Conservation (phyloP, 2,888 invertebrate species). For the Copidosoma aretas region DNA sequence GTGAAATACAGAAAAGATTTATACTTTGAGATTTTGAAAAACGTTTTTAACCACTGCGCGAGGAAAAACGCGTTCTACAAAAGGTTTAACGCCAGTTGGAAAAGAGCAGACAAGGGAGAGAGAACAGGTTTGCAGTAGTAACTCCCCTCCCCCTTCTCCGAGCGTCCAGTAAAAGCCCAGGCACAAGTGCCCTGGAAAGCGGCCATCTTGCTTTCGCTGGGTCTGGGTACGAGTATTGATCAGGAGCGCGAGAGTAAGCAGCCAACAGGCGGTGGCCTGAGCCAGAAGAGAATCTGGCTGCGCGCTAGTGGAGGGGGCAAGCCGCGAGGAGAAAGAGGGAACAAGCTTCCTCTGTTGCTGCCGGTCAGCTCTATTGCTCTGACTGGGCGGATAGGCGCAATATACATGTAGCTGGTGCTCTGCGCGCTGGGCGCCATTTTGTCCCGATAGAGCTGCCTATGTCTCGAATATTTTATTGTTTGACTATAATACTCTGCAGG, state of each 20-base stretch:
- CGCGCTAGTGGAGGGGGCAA: constrained; percentile 13
- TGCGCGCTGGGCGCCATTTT: constrained; percentile 34
- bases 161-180: constrained; percentile 55
- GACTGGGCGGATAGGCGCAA: constrained; percentile 30
- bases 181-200: constrained; percentile 56
- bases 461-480: too few species aligned
- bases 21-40: too few species aligned
- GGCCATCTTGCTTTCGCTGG: constrained; percentile 63
- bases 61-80: constrained; percentile 29
- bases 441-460: constrained; percentile 4
- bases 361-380: neutral
- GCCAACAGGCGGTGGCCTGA: neutral
- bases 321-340: neutral
- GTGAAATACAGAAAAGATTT: too few species aligned
- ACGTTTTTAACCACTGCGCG: constrained; percentile 8
- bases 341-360: constrained; percentile 2
- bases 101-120: constrained; percentile 6
- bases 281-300: constrained; percentile 6
- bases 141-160: constrained; percentile 19
- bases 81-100: constrained; percentile 35
- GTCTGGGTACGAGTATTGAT: constrained; percentile 55
- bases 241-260: constrained; percentile 41
- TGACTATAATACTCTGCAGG: too few species aligned
- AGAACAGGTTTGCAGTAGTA: constrained; percentile 25
- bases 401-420: constrained; percentile 1